Conservation (phyloP, 2,113 vertebrate species). For the Chloropsis cyanopogon region DNA sequence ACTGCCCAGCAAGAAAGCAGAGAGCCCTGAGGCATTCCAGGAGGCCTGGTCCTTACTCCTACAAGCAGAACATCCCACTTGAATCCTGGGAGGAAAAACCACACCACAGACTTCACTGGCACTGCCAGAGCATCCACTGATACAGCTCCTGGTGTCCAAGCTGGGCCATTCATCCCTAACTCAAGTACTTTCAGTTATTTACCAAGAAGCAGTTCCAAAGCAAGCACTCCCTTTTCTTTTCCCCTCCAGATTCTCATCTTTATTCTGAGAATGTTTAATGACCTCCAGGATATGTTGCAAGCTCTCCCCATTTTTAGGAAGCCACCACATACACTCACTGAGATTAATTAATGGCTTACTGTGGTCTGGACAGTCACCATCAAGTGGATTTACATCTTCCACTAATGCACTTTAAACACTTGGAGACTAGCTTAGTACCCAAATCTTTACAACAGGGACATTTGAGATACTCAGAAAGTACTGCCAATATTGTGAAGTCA, state of each 20-base stretch:
- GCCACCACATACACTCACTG: neutral
- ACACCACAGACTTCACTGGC: neutral
- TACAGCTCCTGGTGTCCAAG: neutral
- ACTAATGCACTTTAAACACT: neutral
- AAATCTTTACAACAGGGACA: neutral
- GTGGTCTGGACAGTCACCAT: neutral
- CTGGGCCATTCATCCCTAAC: neutral
- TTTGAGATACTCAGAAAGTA: neutral
- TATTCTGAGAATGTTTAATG: neutral
- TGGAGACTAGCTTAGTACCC: neutral
- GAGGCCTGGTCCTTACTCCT: neutral
- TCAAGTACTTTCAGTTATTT: neutral
- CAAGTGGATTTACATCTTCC: neutral
- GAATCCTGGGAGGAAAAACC: neutral
- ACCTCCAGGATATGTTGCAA: neutral
- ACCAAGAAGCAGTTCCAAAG: neutral
- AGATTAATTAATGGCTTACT: neutral
- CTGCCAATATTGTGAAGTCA: neutral
- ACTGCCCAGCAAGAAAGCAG: neutral
- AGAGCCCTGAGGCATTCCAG: neutral
- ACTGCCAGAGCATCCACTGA: neutral
- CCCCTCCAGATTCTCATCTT: neutral
- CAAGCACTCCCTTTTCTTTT: neutral
- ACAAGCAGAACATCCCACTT: neutral
- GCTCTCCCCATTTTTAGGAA: neutral